Percentiles rank a stretch among this genome's conserved stretches.
Conservation (phyloP, 92 coral and sea anemone species). For the Actinostola sp. region DNA sequence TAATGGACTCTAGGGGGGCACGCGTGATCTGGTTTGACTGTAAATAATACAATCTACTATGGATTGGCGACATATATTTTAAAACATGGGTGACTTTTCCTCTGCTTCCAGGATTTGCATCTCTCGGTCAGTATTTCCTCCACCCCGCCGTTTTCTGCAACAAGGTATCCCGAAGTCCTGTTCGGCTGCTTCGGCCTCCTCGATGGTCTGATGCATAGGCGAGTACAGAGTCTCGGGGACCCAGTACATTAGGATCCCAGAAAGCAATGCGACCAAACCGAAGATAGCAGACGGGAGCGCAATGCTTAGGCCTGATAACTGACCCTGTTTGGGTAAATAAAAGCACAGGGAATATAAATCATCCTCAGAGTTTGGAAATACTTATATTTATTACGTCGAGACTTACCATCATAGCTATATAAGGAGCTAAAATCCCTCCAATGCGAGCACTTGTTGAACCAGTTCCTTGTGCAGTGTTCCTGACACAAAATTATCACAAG, state of each 20-base stretch:
- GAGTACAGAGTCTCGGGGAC: no score
- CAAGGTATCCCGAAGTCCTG: constrained; percentile 32
- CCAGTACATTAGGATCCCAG: constrained; percentile 39
- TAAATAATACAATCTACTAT: no score
- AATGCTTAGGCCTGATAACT: constrained; percentile 25
- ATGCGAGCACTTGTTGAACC: constrained; percentile 40
- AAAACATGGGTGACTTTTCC: no score
- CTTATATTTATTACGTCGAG: no score
- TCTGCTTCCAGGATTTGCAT: no score
- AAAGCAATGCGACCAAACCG: constrained; percentile 14
- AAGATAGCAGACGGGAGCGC: constrained; percentile 26
- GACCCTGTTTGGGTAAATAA: constrained; percentile 5
- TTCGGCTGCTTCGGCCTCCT: constrained; percentile 27
- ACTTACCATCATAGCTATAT: constrained; percentile 34
- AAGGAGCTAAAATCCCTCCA: constrained; percentile 53
- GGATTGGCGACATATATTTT: no score
- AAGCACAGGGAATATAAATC: no score
- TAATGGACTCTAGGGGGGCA: no score
- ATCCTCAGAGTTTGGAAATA: no score
- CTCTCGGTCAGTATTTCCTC: no score
- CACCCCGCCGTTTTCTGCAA: background rate
- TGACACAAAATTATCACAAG: no score
- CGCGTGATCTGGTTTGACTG: no score
- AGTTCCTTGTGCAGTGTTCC: constrained; percentile 48
- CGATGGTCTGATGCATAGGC: constrained; percentile 42